Evolutionary conservation across 2,888 invertebrate species (phyloP).

Genomic region (Drosophila colorata): DNA sequence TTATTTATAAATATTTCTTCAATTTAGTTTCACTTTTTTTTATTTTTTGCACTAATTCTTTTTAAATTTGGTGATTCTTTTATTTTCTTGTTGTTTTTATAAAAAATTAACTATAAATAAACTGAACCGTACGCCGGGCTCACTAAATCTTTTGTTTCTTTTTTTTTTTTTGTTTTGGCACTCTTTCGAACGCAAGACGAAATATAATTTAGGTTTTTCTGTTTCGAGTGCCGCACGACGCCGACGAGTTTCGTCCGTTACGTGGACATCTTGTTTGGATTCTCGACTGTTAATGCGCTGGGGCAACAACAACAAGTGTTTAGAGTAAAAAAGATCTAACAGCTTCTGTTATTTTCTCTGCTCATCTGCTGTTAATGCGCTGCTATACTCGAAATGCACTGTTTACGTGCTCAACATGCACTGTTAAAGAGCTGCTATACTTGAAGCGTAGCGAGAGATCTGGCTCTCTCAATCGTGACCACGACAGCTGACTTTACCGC

Average conservation of each 20-base stretch:
- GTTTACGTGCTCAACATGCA: slow-evolving; percentile 15
- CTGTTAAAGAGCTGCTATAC: slow-evolving; percentile 16
- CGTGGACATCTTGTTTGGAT: slow-evolving; percentile 71
- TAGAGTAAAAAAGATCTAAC: slow-evolving; percentile 16
- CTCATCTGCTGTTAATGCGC: slow-evolving; percentile 19
- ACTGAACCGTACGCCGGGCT: slow-evolving; percentile 42
- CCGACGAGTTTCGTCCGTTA: slow-evolving; percentile 70
- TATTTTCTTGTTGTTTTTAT: slow-evolving; percentile 26
- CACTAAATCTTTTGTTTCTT: slow-evolving; percentile 40
- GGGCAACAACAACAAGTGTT: slow-evolving; percentile 58
- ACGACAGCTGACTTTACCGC: slow-evolving; percentile 15
- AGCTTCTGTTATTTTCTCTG: slow-evolving; percentile 4
- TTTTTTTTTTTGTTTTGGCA: slow-evolving; percentile 48
- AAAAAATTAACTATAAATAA: slow-evolving; percentile 50
- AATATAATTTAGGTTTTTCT: slow-evolving; percentile 18
- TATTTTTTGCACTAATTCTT: slow-evolving; percentile 34
- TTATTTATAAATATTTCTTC: slow-evolving; percentile 32
- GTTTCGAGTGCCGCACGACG: slow-evolving; percentile 47
- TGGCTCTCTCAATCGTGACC: no score
- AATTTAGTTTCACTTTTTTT: slow-evolving; percentile 42
- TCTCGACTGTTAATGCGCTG: slow-evolving; percentile 71
- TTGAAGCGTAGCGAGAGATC: neutral
- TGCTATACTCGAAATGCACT: slow-evolving; percentile 22
- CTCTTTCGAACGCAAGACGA: slow-evolving; percentile 42
- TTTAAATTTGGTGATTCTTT: slow-evolving; percentile 24